Evolutionary conservation across 2,797 vertebrate genomes (phyloP).

Genomic region (Spinibarbus caldwelli): DNA sequence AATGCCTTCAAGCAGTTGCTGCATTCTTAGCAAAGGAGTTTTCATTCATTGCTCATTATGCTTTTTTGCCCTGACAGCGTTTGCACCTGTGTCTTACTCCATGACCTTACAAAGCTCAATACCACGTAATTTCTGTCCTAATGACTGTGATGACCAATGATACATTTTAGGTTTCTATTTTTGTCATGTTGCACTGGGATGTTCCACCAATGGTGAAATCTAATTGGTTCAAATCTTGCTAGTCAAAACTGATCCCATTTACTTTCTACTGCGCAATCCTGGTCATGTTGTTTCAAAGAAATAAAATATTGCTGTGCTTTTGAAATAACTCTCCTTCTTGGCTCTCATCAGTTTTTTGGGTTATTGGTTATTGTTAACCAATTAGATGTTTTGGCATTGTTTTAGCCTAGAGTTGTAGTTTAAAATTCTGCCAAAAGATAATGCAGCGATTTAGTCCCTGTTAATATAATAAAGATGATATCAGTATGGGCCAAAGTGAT

Average conservation of each 20-base stretch:
- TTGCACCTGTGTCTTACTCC: slow-evolving; percentile 3
- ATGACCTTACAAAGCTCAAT: not conserved
- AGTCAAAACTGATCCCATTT: not conserved
- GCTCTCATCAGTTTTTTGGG: not conserved
- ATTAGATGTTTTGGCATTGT: not conserved
- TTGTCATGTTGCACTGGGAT: not conserved
- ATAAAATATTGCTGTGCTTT: not conserved
- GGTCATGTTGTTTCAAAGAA: not conserved
- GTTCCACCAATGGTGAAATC: not conserved
- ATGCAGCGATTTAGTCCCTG: not conserved
- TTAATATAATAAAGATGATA: not conserved
- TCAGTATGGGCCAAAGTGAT: not conserved
- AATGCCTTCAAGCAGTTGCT: not conserved
- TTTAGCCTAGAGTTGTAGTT: not conserved
- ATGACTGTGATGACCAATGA: not conserved
- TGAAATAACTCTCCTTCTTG: not conserved
- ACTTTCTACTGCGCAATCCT: not conserved
- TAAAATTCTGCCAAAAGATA: not conserved
- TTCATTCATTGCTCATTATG: too few species aligned
- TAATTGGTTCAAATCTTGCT: not conserved
- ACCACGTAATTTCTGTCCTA: not conserved
- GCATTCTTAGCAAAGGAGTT: not conserved
- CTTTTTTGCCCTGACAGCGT: too few species aligned
- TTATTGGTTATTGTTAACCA: not conserved
- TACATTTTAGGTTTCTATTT: not conserved